These are phyloP conservation scores for Microhierax caerulescens DNA, from an alignment of 2,797 vertebrate species.

Conservation along the genomic window DNA sequence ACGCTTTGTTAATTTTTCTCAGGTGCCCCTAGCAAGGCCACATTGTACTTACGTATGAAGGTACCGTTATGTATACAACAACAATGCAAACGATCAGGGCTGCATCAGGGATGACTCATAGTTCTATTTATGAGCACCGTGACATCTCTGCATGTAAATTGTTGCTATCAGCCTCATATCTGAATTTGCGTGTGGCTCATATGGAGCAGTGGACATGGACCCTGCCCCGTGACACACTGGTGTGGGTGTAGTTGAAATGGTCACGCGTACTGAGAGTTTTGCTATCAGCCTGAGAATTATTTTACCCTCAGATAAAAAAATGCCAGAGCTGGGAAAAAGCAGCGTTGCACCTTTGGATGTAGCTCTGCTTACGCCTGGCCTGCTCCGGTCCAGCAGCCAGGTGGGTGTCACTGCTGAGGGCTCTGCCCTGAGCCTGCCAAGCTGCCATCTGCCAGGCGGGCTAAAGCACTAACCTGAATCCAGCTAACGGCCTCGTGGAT, in stretches of 20 bases:
- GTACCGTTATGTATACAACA: not conserved
- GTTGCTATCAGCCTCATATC: not conserved
- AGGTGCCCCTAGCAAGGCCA: not conserved
- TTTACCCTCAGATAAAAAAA: not conserved
- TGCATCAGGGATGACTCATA: not conserved
- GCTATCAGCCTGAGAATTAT: too few species aligned
- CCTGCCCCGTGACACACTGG: fast-evolving
- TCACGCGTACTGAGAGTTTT: fast-evolving
- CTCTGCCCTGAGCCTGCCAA: not conserved
- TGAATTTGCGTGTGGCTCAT: not conserved
- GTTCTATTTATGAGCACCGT: not conserved
- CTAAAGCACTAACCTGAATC: not conserved
- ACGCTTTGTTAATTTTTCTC: not conserved
- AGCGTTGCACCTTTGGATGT: not conserved
- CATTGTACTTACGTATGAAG: not conserved
- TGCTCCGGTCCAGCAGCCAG: not conserved
- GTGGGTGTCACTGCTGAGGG: fast-evolving
- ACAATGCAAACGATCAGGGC: not conserved
- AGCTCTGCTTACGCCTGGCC: fast-evolving
- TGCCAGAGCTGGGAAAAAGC: not conserved
- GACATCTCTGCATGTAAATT: not conserved
- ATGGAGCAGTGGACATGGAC: not conserved
- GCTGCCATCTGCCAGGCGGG: not conserved
- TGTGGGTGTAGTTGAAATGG: not conserved
- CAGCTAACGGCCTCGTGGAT: not conserved